Evolutionary conservation across 2,888 invertebrate species (phyloP).

Genomic region (Magallana nippona): DNA sequence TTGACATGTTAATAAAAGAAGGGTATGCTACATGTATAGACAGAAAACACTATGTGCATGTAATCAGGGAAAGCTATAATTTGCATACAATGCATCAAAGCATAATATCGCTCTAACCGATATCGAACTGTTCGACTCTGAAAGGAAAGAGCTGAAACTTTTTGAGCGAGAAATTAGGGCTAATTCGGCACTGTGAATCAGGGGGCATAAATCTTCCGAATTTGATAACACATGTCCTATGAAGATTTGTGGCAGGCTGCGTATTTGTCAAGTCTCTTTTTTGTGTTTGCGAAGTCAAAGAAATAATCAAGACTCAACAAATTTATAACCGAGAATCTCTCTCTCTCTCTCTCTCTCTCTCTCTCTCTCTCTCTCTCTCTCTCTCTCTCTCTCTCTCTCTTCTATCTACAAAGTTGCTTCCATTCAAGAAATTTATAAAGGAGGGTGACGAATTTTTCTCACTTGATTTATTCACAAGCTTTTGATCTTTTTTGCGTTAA

Average conservation of each 20-base stretch:
- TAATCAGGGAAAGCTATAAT: too few species aligned
- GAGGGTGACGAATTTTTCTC: constrained; percentile 3
- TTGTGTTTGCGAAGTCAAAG: neutral
- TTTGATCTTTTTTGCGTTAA: constrained; percentile 20
- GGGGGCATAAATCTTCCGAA: neutral
- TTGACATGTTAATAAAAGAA: too few species aligned
- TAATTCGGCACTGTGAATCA: neutral
- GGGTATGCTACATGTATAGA: too few species aligned
- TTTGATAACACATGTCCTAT: neutral
- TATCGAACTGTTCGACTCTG: too few species aligned
- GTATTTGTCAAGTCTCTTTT: neutral
- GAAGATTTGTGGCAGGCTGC: neutral
- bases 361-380: constrained; percentile 10
- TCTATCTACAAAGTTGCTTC: neutral
- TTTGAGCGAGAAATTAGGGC: too few species aligned
- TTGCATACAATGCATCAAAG: too few species aligned
- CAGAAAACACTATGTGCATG: too few species aligned
- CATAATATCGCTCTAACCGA: too few species aligned
- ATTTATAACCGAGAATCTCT: neutral
- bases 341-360: constrained; percentile 15
- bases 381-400: constrained; percentile 10
- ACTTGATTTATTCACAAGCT: constrained; percentile 30
- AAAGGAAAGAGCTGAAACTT: too few species aligned
- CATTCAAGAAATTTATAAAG: constrained; percentile 11
- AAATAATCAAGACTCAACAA: too few species aligned